Conservation (phyloP, 2,888 invertebrate species). For the Trachelus stipa region DNA sequence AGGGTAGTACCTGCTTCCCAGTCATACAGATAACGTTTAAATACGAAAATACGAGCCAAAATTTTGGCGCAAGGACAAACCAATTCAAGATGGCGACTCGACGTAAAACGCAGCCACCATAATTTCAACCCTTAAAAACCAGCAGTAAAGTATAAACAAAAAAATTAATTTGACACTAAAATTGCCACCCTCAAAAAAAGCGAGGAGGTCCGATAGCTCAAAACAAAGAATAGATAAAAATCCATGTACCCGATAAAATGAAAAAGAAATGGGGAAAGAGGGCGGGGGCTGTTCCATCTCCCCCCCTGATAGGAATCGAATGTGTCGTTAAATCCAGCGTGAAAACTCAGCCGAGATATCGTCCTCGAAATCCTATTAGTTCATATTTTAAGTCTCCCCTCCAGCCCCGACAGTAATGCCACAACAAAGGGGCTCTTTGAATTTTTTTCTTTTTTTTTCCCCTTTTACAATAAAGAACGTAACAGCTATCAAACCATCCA, state of each 20-base stretch:
- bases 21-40: not conserved
- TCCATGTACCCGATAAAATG: not conserved
- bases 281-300: slow-evolving; percentile 16
- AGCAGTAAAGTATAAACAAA: too few relatives aligned
- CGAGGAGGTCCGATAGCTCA: not conserved
- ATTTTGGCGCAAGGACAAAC: not conserved
- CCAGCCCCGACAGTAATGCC: slow-evolving; percentile 24
- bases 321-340: slow-evolving; percentile 45
- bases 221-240: not conserved
- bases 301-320: slow-evolving; percentile 35
- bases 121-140: too few relatives aligned
- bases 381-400: slow-evolving; percentile 32
- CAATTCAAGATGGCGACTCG: not conserved
- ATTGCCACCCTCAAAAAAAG: not conserved
- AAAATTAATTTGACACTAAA: not conserved
- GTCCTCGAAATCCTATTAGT: slow-evolving; percentile 50
- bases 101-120: too few relatives aligned
- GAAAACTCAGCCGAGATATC: slow-evolving; percentile 38
- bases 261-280: not conserved
- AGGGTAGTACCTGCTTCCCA: not conserved
- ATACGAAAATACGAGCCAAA: not conserved
- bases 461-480: not conserved
- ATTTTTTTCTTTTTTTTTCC: not conserved
- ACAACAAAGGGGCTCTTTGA: slow-evolving; percentile 21
- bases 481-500: not conserved